Conservation (phyloP, 2,797 vertebrate genomes). For the Macropus fuliginosus region DNA sequence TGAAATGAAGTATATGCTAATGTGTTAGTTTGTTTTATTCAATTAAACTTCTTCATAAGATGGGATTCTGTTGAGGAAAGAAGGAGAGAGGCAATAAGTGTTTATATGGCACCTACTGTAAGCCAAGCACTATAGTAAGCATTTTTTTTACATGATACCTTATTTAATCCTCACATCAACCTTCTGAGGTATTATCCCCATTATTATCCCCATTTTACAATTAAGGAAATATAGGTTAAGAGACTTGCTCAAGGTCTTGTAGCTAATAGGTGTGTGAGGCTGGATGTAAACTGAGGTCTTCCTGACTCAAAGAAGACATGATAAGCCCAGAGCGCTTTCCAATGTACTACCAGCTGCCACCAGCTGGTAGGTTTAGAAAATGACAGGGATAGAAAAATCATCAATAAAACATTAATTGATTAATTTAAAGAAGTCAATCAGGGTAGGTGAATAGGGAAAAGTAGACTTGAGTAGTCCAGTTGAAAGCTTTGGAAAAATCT, state of each 20-base stretch:
- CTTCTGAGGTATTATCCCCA: neutral
- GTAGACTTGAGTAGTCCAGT: neutral
- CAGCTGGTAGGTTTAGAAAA: neutral
- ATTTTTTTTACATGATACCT: neutral
- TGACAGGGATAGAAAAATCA: neutral
- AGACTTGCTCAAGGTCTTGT: neutral
- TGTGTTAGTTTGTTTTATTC: neutral
- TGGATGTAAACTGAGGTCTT: neutral
- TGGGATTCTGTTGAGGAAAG: neutral
- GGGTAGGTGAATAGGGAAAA: neutral
- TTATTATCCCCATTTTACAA: neutral
- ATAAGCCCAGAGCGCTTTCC: neutral
- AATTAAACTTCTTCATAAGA: neutral
- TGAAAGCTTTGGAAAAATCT: neutral
- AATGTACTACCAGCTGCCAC: neutral
- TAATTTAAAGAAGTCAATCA: neutral
- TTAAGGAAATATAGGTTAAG: neutral
- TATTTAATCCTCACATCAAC: neutral
- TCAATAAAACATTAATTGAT: neutral
- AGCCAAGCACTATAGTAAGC: neutral
- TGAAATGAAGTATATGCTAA: neutral
- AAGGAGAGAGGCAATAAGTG: neutral
- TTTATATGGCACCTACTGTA: neutral
- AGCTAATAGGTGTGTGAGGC: neutral
- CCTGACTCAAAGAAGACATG: neutral